Base-by-base conservation (phyloP, 2,888 invertebrate species). In the Allygus modestus region DNA sequence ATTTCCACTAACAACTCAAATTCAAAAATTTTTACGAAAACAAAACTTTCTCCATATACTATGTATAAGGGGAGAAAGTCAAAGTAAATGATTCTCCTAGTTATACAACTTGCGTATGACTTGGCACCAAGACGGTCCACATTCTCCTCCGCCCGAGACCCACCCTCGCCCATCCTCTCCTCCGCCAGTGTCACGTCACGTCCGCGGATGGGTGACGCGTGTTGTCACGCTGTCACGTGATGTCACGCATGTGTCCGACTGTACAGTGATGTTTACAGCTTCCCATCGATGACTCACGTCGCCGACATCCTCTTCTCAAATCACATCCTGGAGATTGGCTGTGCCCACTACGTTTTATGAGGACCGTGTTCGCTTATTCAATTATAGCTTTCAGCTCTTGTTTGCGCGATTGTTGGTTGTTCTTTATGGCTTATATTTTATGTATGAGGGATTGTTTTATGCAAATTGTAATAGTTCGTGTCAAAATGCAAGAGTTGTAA, bases 161-260 rank as follows among this genome's bases (percentile, higher is more conserved):
- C 9, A 37, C 37, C 9, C 37, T 9, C 37, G 9, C 37, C 5
- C 37, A 37, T 9, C 37, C 37, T 15, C 46, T 11, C 37, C 51
- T 7, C 51, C 4, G 51, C 51, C 51, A n/a, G 51, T 51, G 37
- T n/a, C n/a, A 37, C 46, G 58, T 58, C 58, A 58, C 58, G 58
- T 23, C 23, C 2, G 23, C 58, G 58, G 58, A 58, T 58, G 58
- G 5, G 58, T 12, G 58, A 58, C 58, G 12, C 58, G 58, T 26
- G 58, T 58, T 58, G 58, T 58, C 58, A 58, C 58, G 58, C 15
- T 23, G 23, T 54, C 54, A 54, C 54, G 54, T 54, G 65, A 65
- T 31, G 65, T 65, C 65, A 65, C 65, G 31, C 23, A 58, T 12
- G 46, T 46, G 46, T 46, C 17, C 17, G 46, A 9, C 46, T 46